These are phyloP conservation scores for Chaitophorus viminalis DNA, from an alignment of 2,888 invertebrate genomes.

Conservation along the genomic window DNA sequence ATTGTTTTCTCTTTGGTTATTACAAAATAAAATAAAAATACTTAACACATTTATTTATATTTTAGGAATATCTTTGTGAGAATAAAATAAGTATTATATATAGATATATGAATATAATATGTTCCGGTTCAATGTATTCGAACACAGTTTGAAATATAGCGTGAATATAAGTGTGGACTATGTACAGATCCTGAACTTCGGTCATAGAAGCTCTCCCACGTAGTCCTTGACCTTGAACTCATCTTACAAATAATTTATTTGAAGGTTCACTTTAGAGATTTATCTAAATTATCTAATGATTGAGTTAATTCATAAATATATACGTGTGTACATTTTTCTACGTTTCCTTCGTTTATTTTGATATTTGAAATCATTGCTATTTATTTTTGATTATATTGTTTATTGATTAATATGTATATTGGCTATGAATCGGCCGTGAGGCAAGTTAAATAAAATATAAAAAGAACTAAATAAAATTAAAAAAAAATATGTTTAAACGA, in stretches of 20 bases:
- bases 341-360: background rate
- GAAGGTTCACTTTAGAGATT: conserved; percentile 6
- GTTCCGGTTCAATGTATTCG: background rate
- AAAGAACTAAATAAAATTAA: too few relatives aligned
- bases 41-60: background rate
- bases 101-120: background rate
- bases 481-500: too few relatives aligned
- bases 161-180: conserved; percentile 39
- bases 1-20: background rate
- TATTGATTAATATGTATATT: too few relatives aligned
- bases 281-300: conserved; percentile 21
- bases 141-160: conserved; percentile 23
- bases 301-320: conserved; percentile 9
- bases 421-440: too few relatives aligned
- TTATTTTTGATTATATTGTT: background rate
- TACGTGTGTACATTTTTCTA: background rate
- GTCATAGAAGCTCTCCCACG: background rate
- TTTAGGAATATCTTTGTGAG: background rate
- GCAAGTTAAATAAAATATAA: too few relatives aligned
- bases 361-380: background rate
- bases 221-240: conserved; percentile 50
- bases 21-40: background rate
- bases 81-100: background rate
- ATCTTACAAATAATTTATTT: conserved; percentile 31
- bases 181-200: conserved; percentile 31